These are phyloP conservation scores for Tetheella fluctuosa DNA, from an alignment of 2,888 invertebrate species.

Conservation along the genomic window DNA sequence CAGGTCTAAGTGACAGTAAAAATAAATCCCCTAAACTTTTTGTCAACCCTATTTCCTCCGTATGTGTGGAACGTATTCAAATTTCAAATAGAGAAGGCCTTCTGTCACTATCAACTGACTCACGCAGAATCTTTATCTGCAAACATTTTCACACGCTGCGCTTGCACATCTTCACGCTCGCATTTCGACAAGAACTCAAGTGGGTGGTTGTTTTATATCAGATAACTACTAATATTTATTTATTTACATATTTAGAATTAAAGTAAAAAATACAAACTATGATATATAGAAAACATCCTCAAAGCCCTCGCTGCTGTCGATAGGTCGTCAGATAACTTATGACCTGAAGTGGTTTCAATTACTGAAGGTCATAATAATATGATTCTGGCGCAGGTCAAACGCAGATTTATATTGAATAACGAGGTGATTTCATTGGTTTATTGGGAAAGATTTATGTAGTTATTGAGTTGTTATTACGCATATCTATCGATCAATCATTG, in stretches of 20 bases:
- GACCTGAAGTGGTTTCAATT: constrained; percentile 1
- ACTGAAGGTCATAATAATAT: constrained; percentile 9
- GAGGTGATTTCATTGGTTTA: neutral
- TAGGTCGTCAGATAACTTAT: neutral
- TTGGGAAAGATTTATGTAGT: neutral
- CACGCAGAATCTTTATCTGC: neutral
- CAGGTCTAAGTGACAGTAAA: too few species aligned
- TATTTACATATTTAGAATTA: too few species aligned
- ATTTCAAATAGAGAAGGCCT: neutral
- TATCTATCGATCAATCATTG: too few species aligned
- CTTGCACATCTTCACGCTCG: neutral
- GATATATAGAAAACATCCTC: too few species aligned
- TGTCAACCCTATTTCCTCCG: too few species aligned
- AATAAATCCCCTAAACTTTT: too few species aligned
- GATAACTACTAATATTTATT: too few species aligned
- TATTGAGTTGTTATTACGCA: neutral
- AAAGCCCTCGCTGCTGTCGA: too few species aligned
- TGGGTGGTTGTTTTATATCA: neutral
- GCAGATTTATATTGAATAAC: neutral
- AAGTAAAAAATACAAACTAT: too few species aligned
- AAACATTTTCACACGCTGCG: neutral
- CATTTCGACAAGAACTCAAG: neutral
- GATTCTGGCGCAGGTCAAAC: neutral
- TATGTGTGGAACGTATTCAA: too few species aligned
- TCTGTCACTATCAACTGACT: neutral